These are phyloP conservation scores for Psammodynastes pulverulentus DNA, from an alignment of 2,113 vertebrate genomes.

Conservation along the genomic window DNA sequence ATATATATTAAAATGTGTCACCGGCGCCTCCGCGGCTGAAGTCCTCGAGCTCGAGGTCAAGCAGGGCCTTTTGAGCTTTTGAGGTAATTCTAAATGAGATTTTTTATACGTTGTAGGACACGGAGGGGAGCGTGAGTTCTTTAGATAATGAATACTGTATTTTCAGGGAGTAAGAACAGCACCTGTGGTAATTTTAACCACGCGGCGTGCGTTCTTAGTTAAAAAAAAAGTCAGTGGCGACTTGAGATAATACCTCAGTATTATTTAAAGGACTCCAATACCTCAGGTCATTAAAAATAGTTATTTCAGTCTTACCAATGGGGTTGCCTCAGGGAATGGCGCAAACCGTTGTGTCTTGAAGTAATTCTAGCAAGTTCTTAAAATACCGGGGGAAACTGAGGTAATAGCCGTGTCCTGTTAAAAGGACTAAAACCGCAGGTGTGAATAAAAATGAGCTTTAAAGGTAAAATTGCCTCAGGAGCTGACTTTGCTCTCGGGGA, in stretches of 20 bases:
- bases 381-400: too few species aligned
- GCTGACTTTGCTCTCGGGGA: too few species aligned
- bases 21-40: neutral
- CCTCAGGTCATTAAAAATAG: neutral
- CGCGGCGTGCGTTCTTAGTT: neutral
- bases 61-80: neutral
- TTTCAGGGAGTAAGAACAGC: neutral
- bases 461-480: too few species aligned
- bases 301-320: neutral
- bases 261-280: neutral
- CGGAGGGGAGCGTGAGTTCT: neutral
- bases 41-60: neutral
- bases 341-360: too few species aligned
- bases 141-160: neutral
- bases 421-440: too few species aligned
- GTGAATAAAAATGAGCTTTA: too few species aligned
- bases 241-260: neutral
- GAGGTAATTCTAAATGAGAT: neutral
- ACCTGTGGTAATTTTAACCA: neutral
- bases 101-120: neutral
- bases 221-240: neutral
- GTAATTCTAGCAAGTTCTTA: too few species aligned
- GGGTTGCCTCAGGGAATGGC: too few species aligned
- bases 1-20: too few species aligned
- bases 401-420: too few species aligned